phyloP scores from a whole-genome alignment of 2,113 vertebrate genomes.

The Heliornis fulica region DNA sequence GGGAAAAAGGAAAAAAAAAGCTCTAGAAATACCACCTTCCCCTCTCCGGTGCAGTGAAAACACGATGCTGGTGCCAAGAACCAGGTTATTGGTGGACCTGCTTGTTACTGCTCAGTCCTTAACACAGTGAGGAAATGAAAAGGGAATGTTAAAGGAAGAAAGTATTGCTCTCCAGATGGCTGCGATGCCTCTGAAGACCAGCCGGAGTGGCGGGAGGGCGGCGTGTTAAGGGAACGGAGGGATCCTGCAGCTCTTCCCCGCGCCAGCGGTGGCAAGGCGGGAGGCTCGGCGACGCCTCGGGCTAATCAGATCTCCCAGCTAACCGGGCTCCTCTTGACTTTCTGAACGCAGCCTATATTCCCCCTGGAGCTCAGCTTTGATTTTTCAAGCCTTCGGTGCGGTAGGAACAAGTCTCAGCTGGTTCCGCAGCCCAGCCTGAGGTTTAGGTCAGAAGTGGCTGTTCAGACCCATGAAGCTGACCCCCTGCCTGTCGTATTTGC shows the following conservation, averaged over 20 bases:
- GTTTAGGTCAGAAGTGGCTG: neutral
- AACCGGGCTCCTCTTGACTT: neutral
- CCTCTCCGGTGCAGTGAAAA: neutral
- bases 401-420: neutral
- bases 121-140: neutral
- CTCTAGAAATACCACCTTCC: neutral
- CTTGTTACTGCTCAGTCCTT: neutral
- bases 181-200: neutral
- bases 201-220: neutral
- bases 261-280: accelerated
- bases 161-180: neutral
- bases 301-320: neutral
- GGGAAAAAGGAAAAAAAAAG: neutral
- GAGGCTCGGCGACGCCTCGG: neutral
- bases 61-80: neutral
- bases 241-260: neutral
- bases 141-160: neutral
- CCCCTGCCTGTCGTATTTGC: neutral
- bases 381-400: neutral
- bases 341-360: neutral
- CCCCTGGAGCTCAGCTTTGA: neutral
- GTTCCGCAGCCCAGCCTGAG: neutral
- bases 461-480: neutral
- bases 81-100: neutral
- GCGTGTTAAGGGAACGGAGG: neutral